Percentiles rank a stretch among this genome's conserved stretches.
These are phyloP conservation scores for Galemys pyrenaicus DNA, from an alignment of 2,113 vertebrate genomes.

Conservation along the genomic window DNA sequence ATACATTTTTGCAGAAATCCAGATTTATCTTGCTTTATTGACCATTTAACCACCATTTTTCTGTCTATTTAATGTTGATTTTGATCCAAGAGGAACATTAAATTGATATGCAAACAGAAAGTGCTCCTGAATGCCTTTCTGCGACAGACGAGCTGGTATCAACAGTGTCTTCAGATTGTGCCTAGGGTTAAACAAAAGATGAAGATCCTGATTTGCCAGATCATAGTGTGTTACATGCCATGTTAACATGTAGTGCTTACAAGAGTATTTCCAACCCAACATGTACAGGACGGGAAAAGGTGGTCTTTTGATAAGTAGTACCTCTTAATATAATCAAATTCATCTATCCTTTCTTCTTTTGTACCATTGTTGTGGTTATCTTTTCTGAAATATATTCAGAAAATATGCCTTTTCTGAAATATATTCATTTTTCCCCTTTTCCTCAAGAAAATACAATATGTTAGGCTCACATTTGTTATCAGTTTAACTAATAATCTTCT, in stretches of 20 bases:
- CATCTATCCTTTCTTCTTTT: conserved; percentile 13
- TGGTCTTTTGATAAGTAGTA: not conserved
- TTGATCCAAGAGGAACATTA: not conserved
- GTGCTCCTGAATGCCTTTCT: not conserved
- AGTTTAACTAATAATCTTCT: conserved; percentile 63
- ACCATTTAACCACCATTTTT: not conserved
- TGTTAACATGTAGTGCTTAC: not conserved
- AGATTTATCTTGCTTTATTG: not conserved
- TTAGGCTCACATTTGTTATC: conserved; percentile 61
- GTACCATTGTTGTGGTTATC: conserved; percentile 16
- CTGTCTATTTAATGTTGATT: not conserved
- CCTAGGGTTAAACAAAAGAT: not conserved
- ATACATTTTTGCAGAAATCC: not conserved
- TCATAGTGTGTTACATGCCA: not conserved
- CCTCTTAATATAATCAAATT: not conserved
- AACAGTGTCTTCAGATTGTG: not conserved
- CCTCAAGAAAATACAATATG: conserved; percentile 53
- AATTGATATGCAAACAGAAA: not conserved
- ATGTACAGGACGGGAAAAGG: not conserved
- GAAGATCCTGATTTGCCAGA: not conserved
- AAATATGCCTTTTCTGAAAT: conserved; percentile 8
- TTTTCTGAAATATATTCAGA: conserved; percentile 37
- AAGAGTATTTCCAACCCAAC: not conserved
- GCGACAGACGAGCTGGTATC: not conserved
- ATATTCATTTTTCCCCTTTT: not conserved